These are phyloP conservation scores for Acleris emargana DNA, from an alignment of 2,888 invertebrate species.

Conservation along the genomic window DNA sequence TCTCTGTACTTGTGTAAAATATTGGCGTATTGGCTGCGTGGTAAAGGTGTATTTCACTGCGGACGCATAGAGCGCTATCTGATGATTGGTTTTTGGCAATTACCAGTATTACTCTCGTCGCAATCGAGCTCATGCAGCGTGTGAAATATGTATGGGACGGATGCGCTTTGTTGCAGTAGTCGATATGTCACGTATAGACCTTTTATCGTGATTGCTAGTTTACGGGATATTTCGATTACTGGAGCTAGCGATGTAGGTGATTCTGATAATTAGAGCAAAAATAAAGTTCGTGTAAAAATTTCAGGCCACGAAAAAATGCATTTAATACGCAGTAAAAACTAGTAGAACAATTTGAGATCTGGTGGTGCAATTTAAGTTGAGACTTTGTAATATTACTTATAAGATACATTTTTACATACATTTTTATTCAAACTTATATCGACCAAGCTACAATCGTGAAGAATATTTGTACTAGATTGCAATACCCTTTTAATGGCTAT, in stretches of 20 bases:
- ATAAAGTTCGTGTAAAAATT: neutral
- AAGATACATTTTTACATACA: too few relatives aligned
- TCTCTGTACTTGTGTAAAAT: conserved; percentile 28
- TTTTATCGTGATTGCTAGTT: conserved; percentile 33
- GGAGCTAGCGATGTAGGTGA: too few relatives aligned
- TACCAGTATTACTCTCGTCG: conserved; percentile 81
- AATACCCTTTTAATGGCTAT: too few relatives aligned
- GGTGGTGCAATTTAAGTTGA: too few relatives aligned
- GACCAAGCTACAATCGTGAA: too few relatives aligned
- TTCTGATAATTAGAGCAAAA: too few relatives aligned
- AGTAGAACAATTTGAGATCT: too few relatives aligned
- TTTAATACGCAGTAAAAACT: too few relatives aligned
- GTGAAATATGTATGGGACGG: conserved; percentile 81
- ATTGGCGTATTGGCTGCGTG: conserved; percentile 50
- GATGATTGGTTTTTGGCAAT: conserved; percentile 85
- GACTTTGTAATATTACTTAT: too few relatives aligned
- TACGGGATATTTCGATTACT: conserved; percentile 1
- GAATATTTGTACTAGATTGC: too few relatives aligned
- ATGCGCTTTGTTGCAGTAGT: conserved; percentile 70
- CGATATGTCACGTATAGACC: conserved; percentile 41
- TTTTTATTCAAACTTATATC: too few relatives aligned
- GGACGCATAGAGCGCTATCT: conserved; percentile 79
- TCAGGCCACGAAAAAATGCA: too few relatives aligned
- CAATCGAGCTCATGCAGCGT: conserved; percentile 80
- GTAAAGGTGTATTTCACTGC: conserved; percentile 80